phyloP scores from a whole-genome alignment of 2,888 invertebrate genomes.

The Neocrepidodera transversa region DNA sequence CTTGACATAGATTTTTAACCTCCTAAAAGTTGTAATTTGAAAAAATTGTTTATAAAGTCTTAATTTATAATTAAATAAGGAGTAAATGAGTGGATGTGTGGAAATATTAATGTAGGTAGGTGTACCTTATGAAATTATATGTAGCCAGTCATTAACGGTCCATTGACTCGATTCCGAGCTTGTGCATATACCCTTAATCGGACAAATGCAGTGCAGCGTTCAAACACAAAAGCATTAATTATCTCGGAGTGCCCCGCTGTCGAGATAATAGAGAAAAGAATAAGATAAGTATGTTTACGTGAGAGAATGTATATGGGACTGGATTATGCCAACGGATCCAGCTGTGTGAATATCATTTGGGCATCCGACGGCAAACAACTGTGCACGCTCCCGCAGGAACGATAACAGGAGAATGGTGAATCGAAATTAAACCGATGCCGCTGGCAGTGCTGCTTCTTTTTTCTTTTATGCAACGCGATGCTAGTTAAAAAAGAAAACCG shows the following conservation, averaged over 20 bases:
- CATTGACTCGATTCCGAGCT: slow-evolving; percentile 17
- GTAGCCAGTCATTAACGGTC: slow-evolving; percentile 19
- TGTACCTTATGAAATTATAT: too few relatives aligned
- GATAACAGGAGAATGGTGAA: slow-evolving; percentile 5
- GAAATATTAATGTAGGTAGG: too few relatives aligned
- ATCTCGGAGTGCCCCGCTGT: slow-evolving; percentile 33
- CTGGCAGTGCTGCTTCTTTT: too few relatives aligned
- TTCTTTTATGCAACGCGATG: too few relatives aligned
- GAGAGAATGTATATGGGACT: slow-evolving; percentile 44
- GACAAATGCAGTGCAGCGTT: slow-evolving; percentile 23
- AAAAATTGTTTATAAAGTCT: too few relatives aligned
- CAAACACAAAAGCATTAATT: slow-evolving; percentile 33
- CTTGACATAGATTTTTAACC: too few relatives aligned
- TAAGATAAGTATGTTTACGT: slow-evolving; percentile 45
- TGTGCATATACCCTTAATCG: slow-evolving; percentile 26
- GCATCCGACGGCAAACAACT: slow-evolving; percentile 14
- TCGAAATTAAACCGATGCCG: too few relatives aligned
- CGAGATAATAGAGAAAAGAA: slow-evolving; percentile 40
- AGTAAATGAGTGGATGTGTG: too few relatives aligned
- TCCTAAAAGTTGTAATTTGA: too few relatives aligned
- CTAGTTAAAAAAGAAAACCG: too few relatives aligned
- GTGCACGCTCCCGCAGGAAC: slow-evolving; percentile 19
- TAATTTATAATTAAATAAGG: too few relatives aligned
- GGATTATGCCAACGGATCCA: slow-evolving; percentile 37
- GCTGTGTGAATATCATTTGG: slow-evolving; percentile 10